Evolutionary conservation across 2,797 vertebrate species (phyloP).

Genomic region (Galago senegalensis): DNA sequence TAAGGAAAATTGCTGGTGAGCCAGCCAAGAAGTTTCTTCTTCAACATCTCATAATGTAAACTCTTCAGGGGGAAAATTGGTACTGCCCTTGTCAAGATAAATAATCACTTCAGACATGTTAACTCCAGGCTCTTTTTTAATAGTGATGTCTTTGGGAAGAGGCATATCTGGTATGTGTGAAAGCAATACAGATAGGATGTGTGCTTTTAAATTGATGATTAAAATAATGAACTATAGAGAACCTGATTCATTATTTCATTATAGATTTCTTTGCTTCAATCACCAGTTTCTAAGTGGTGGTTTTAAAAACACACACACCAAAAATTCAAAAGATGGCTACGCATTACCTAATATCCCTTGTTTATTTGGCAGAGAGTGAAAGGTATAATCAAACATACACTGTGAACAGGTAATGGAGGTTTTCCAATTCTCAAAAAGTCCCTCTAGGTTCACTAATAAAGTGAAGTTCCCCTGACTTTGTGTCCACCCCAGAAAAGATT

Average conservation of each 20-base stretch:
- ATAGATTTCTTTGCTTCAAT: constrained; percentile 68
- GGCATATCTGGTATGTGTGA: not conserved
- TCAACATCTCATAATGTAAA: constrained; percentile 24
- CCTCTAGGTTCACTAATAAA: constrained; percentile 70
- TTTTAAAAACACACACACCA: constrained; percentile 78
- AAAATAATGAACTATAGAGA: constrained; percentile 74
- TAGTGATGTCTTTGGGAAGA: constrained; percentile 46
- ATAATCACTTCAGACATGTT: constrained; percentile 47
- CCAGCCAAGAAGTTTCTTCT: not conserved
- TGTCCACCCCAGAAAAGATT: constrained; percentile 40
- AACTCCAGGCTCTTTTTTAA: constrained; percentile 57
- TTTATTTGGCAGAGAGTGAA: constrained; percentile 63
- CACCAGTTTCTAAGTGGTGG: constrained; percentile 38
- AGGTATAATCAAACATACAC: constrained; percentile 66
- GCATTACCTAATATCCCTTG: not conserved
- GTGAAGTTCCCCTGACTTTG: not conserved
- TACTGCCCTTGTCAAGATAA: not conserved
- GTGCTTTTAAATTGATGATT: constrained; percentile 54
- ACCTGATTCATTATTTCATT: constrained; percentile 67
- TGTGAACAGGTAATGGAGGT: constrained; percentile 40
- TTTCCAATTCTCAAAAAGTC: constrained; percentile 65
- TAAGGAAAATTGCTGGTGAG: constrained; percentile 24
- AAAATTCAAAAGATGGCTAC: constrained; percentile 64
- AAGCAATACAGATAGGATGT: constrained; percentile 49
- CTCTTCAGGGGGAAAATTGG: not conserved